phyloP scores from a whole-genome alignment of 2,113 vertebrate species.

The Odocoileus virginianus region DNA sequence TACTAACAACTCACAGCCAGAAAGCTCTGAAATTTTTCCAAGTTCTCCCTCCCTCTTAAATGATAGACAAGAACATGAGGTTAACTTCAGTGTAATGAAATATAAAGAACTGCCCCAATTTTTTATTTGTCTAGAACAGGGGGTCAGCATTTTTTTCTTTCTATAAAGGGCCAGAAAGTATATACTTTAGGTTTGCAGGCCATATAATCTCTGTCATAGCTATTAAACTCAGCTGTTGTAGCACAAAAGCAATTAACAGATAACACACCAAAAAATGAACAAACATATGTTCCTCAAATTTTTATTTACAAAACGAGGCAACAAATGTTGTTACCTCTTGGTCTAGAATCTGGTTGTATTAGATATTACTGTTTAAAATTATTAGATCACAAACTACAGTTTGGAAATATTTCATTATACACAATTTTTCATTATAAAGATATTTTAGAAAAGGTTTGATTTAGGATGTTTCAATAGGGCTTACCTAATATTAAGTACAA shows the following conservation, averaged over 20 bases:
- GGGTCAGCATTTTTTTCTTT: neutral
- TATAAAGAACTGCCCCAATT: neutral
- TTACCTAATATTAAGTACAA: neutral
- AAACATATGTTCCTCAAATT: neutral
- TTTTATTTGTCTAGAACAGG: neutral
- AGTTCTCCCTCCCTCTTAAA: neutral
- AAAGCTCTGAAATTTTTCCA: slow-evolving; percentile 2
- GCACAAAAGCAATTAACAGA: neutral
- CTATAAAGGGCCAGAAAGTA: neutral
- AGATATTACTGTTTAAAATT: neutral
- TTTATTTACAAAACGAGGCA: neutral
- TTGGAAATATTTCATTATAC: neutral
- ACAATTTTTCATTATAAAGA: neutral
- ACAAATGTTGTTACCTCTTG: neutral
- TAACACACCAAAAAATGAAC: neutral
- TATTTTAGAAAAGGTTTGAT: neutral
- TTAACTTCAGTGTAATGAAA: neutral
- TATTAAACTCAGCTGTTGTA: neutral
- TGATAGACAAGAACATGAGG: neutral
- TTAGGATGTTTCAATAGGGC: neutral
- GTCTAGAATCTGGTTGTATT: neutral
- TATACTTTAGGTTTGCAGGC: neutral
- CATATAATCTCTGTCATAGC: neutral
- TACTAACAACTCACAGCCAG: neutral
- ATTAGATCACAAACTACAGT: neutral